Base-by-base conservation (phyloP, 2,113 vertebrate species). In the Talpa occidentalis region DNA sequence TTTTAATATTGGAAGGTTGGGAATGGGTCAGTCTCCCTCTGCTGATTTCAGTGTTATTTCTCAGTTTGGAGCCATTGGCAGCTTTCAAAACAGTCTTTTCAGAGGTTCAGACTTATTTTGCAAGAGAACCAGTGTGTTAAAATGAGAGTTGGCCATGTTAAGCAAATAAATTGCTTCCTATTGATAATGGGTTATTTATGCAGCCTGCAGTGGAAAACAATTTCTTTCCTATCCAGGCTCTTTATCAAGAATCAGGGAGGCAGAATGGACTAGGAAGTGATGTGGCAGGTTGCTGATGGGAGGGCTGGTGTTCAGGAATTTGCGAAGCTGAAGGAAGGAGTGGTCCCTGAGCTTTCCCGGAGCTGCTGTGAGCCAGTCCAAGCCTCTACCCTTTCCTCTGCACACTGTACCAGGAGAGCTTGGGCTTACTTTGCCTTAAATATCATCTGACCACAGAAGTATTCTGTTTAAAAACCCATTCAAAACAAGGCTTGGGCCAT, bases 131-230 rank as follows among this genome's bases (percentile, higher is more conserved):
- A 87, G 95, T 37, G 24, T 19, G 22, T 91, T 91, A 87, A 96
- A 96, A 94, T 60, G 90, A 94, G 92, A 89, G 74, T 35, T 70
- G 64, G 87, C 70, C 1, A 76, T 96, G 96, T 94, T 89, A 74
- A 95, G 90, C 78, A 73, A 89, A 91, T 76, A 76, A 95, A 94
- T 95, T 89, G 83, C 89, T 96, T 96, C 78, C 90, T 72, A 26
- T 91, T 54, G 86, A 93, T 94, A 96, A 93, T 84, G 84, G 94
- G 95, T n/a, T 74, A 76, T 79, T 91, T 81, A 87, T 64, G 83
- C 80, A 79, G 64, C 79, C 70, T 60, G 90, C 52, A 11, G 44
- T 2, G 44, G 44, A 78, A 83, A 76, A 78, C 22, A 80, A 10
- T 89, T 54, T 73, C 69, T 85, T 92, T 89, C 74, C 9, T 10